Evolutionary conservation across 1,140 invertebrate genomes (phyloP).

Genomic region (Araneus ventricosus): DNA sequence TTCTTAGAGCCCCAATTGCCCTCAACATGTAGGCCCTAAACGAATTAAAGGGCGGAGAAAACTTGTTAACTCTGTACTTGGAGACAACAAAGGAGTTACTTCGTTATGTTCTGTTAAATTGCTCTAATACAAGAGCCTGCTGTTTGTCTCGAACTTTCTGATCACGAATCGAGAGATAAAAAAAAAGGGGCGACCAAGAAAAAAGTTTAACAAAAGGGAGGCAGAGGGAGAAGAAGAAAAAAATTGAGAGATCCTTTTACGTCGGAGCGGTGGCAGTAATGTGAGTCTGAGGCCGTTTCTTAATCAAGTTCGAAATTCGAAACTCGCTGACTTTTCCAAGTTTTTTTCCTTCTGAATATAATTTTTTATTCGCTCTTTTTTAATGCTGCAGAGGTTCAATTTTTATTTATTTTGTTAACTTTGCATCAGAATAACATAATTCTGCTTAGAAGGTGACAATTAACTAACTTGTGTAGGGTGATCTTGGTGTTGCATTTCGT

Average conservation of each 20-base stretch:
- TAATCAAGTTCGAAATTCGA: conserved; percentile 62
- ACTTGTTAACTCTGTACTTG: conserved; percentile 62
- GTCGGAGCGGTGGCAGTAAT: conserved; percentile 23
- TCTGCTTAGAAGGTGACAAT: neutral
- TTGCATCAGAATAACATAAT: neutral
- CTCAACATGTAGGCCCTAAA: conserved; percentile 52
- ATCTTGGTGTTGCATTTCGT: neutral
- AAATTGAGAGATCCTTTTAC: conserved; percentile 27
- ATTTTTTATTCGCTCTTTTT: neutral
- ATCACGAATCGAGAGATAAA: conserved; percentile 42
- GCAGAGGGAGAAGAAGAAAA: conserved; percentile 3
- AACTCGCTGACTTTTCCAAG: conserved; percentile 16
- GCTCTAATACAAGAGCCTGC: conserved; percentile 67
- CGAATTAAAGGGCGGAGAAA: conserved; percentile 66
- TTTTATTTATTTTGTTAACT: neutral
- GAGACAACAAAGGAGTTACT: conserved; percentile 60
- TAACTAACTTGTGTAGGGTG: neutral
- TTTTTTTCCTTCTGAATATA: neutral
- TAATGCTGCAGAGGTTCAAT: neutral
- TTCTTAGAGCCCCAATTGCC: conserved; percentile 20
- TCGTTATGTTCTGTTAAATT: conserved; percentile 71
- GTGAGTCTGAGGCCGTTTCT: conserved; percentile 45
- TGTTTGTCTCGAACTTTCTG: conserved; percentile 56
- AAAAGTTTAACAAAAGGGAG: conserved; percentile 30
- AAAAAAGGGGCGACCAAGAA: neutral